Percentiles rank a stretch among this genome's conserved stretches.
Evolutionary conservation across 1,140 invertebrate genomes (phyloP).

Genomic region (Ctenoplectra terminalis): DNA sequence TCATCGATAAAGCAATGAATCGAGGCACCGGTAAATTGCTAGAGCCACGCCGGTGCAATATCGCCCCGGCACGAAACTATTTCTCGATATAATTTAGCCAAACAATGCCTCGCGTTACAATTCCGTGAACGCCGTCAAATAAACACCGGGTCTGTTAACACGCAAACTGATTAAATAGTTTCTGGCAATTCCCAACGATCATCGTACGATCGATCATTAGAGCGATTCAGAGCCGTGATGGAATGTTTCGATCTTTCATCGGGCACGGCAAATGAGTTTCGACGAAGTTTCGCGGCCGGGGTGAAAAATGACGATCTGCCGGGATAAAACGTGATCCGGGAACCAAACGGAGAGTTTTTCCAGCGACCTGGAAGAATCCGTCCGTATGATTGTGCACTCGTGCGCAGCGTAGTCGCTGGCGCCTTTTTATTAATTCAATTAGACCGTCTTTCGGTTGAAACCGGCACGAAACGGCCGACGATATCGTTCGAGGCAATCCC

Average conservation of each 20-base stretch:
- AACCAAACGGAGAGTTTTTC: not conserved
- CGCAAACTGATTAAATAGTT: not conserved
- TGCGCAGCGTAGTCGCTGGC: not conserved
- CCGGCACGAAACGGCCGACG: not conserved
- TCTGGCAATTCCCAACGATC: not conserved
- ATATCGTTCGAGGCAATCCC: not conserved
- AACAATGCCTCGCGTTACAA: not conserved
- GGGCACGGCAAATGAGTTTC: not conserved
- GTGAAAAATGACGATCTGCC: slow-evolving; percentile 37
- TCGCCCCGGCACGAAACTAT: not conserved
- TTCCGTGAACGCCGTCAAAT: not conserved
- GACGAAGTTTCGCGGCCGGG: slow-evolving; percentile 3
- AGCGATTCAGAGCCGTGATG: not conserved
- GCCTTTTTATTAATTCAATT: slow-evolving; percentile 57
- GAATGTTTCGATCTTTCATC: not conserved
- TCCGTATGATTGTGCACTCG: not conserved
- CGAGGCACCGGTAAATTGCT: slow-evolving; percentile 5
- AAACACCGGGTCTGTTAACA: slow-evolving; percentile 1
- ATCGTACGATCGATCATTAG: not conserved
- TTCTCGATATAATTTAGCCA: slow-evolving; percentile 26
- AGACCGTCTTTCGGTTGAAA: slow-evolving; percentile 2
- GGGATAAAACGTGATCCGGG: slow-evolving; percentile 25
- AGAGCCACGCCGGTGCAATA: not conserved
- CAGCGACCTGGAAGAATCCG: not conserved
- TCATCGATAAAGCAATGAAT: not conserved